Percentiles rank a stretch among this genome's conserved stretches.
These are phyloP conservation scores for Aphodius granarius DNA, from an alignment of 2,888 invertebrate species.

Conservation along the genomic window DNA sequence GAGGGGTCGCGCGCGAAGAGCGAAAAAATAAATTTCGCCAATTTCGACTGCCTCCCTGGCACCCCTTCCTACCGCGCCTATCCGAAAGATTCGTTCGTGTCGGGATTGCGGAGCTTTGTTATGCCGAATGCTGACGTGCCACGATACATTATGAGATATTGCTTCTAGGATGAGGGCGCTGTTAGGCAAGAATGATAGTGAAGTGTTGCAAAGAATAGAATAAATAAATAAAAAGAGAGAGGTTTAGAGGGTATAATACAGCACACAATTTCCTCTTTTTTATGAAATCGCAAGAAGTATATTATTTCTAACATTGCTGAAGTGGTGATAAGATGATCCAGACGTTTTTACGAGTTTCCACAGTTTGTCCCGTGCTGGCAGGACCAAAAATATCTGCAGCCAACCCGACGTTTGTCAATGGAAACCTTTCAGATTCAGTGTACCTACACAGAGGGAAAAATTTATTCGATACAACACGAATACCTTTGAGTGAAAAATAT, in stretches of 20 bases:
- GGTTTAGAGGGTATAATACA: background rate
- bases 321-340: too few species aligned
- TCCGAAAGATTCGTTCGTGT: background rate
- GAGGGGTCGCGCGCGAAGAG: background rate
- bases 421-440: too few species aligned
- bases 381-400: too few species aligned
- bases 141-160: background rate
- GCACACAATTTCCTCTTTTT: background rate
- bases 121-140: background rate
- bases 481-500: too few species aligned
- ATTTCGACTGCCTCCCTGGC: background rate
- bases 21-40: background rate
- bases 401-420: too few species aligned
- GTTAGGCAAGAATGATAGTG: background rate
- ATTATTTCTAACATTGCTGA: background rate
- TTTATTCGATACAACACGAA: too few species aligned
- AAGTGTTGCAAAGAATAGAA: background rate
- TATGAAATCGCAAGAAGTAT: background rate
- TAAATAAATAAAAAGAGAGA: background rate
- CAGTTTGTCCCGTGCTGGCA: too few species aligned
- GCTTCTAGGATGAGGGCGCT: background rate
- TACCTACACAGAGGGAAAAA: too few species aligned
- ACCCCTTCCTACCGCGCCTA: background rate
- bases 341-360: too few species aligned
- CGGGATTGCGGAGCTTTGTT: background rate